phyloP scores from a whole-genome alignment of 2,888 invertebrate genomes.

The Cryptocephalus primarius region DNA sequence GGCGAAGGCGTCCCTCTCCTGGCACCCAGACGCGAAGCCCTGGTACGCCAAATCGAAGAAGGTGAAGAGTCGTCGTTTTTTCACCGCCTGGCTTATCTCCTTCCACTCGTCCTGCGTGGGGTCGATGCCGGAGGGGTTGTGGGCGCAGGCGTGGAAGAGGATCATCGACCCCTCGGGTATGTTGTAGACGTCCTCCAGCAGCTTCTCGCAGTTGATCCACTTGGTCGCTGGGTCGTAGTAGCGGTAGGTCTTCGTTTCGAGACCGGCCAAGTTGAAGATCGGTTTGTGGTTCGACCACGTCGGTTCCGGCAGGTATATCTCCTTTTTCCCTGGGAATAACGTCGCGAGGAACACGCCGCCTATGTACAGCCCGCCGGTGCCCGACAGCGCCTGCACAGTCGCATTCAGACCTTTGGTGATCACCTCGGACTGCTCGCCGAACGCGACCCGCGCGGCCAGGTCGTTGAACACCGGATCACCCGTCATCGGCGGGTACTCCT shows the following conservation, averaged over 20 bases:
- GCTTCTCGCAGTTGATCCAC: slow-evolving; percentile 54
- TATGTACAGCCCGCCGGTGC: slow-evolving; percentile 56
- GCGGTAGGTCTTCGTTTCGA: slow-evolving; percentile 47
- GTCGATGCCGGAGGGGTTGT: slow-evolving; percentile 57
- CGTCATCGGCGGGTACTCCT: slow-evolving; percentile 53
- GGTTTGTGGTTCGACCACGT: slow-evolving; percentile 62
- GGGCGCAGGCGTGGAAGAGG: slow-evolving; percentile 54
- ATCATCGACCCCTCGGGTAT: slow-evolving; percentile 51
- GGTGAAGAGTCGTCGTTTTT: slow-evolving; percentile 43
- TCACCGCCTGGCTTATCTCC: slow-evolving; percentile 47
- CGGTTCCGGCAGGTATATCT: slow-evolving; percentile 49
- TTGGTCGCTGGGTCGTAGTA: slow-evolving; percentile 57
- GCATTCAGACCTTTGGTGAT: slow-evolving; percentile 34
- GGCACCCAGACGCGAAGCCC: slow-evolving; percentile 48
- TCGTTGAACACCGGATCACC: slow-evolving; percentile 39
- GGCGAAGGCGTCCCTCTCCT: slow-evolving; percentile 47
- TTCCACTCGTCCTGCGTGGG: slow-evolving; percentile 50
- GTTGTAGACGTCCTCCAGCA: slow-evolving; percentile 50
- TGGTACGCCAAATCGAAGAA: slow-evolving; percentile 63
- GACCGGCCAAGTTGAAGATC: slow-evolving; percentile 50
- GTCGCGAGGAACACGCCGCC: slow-evolving; percentile 49
- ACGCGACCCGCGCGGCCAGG: slow-evolving; percentile 43
- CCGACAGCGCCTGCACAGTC: slow-evolving; percentile 45
- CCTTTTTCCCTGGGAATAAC: slow-evolving; percentile 44
- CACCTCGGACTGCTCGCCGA: slow-evolving; percentile 44